A percentile compares a stretch with the other conserved stretches of the same genome.
Conservation (phyloP, 2,113 vertebrate genomes). For the Hippocampus comes region DNA sequence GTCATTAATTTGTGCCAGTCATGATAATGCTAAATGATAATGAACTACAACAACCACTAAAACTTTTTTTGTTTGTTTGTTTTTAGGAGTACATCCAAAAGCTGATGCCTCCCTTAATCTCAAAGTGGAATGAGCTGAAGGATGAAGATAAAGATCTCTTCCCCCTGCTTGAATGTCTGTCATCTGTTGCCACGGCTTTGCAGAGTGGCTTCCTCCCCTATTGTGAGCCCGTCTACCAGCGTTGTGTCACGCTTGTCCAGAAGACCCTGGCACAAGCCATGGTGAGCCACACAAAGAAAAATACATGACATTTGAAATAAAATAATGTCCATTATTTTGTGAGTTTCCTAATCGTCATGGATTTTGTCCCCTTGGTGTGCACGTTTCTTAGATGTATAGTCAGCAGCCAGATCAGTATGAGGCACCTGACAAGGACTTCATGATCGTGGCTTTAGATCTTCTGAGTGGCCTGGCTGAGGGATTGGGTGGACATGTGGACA, state of each 20-base stretch:
- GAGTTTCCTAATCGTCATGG: neutral
- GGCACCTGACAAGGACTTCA: slow-evolving; percentile 94
- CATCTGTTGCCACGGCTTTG: slow-evolving; percentile 88
- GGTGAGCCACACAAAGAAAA: slow-evolving; percentile 67
- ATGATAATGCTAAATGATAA: no score
- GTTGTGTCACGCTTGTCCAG: slow-evolving; percentile 91
- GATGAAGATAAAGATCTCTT: slow-evolving; percentile 94
- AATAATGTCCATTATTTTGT: neutral
- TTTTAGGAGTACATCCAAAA: slow-evolving; percentile 88
- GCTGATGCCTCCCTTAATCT: slow-evolving; percentile 89
- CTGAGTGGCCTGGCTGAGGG: slow-evolving; percentile 92
- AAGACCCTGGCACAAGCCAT: slow-evolving; percentile 93
- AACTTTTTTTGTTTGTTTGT: neutral
- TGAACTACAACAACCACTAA: neutral
- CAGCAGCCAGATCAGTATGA: slow-evolving; percentile 95
- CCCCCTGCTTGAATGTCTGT: slow-evolving; percentile 88
- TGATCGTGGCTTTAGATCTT: slow-evolving; percentile 93
- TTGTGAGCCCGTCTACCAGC: slow-evolving; percentile 93
- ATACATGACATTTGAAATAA: neutral
- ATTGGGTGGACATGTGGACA: slow-evolving; percentile 86
- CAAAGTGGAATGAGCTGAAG: slow-evolving; percentile 93
- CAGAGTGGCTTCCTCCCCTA: slow-evolving; percentile 94
- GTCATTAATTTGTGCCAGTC: no score
- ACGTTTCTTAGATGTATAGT: slow-evolving; percentile 84
- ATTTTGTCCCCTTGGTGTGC: neutral